Evolutionary conservation across 2,113 vertebrate species (phyloP).

Genomic region (Actenoides hombroni): DNA sequence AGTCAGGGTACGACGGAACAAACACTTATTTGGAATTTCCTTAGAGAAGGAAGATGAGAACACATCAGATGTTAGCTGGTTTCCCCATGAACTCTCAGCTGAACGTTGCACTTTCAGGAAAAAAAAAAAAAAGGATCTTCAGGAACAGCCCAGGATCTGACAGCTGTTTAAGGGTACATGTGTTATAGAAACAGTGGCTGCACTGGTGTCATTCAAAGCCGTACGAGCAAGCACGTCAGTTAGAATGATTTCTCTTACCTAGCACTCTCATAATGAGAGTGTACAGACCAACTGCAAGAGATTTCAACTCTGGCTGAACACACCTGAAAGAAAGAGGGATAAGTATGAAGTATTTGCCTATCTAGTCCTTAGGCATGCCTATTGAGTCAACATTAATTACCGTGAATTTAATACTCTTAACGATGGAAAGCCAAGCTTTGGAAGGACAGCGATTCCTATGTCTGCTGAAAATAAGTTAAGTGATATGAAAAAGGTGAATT

Average conservation of each 20-base stretch:
- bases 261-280: slow-evolving; percentile 76
- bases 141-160: not conserved
- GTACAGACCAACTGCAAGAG: slow-evolving; percentile 86
- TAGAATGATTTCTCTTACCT: slow-evolving; percentile 74
- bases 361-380: not conserved
- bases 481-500: not conserved
- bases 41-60: not conserved
- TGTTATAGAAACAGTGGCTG: not conserved
- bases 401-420: not conserved
- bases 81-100: not conserved
- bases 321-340: slow-evolving; percentile 73
- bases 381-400: not conserved
- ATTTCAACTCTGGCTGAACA: slow-evolving; percentile 86
- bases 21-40: not conserved
- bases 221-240: not conserved
- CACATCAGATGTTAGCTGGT: not conserved
- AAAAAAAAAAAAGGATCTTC: not conserved
- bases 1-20: not conserved
- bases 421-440: not conserved
- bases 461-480: not conserved
- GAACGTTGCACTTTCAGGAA: not conserved
- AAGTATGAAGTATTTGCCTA: not conserved
- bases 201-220: not conserved
- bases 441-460: not conserved
- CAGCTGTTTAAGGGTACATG: not conserved